phyloP scores from a whole-genome alignment of 2,888 invertebrate species.

The Diachrysia chrysitis region DNA sequence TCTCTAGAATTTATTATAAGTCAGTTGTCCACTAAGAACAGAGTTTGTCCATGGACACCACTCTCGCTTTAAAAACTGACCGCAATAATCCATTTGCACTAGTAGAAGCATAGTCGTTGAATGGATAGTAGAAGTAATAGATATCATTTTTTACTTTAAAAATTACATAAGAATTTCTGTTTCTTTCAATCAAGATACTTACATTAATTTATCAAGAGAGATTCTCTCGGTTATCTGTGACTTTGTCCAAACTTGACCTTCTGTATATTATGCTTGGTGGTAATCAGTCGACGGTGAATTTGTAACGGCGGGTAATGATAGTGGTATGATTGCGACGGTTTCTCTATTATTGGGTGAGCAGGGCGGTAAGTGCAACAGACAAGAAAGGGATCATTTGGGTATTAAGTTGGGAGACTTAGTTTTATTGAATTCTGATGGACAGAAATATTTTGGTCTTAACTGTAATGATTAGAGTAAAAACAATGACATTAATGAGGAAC shows the following conservation, averaged over 20 bases:
- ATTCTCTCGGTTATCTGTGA: too few relatives aligned
- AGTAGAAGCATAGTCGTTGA: too few relatives aligned
- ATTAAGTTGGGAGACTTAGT: not conserved
- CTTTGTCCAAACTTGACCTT: conserved; percentile 12
- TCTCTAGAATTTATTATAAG: too few relatives aligned
- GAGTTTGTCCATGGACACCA: too few relatives aligned
- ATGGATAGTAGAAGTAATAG: too few relatives aligned
- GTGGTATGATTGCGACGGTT: conserved; percentile 42
- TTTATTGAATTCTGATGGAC: not conserved
- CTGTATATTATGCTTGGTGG: conserved; percentile 16
- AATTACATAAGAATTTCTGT: too few relatives aligned
- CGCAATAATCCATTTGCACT: too few relatives aligned
- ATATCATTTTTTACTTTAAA: too few relatives aligned
- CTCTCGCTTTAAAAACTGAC: too few relatives aligned
- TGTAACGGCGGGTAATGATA: conserved; percentile 56
- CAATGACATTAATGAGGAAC: not conserved
- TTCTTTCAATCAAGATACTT: too few relatives aligned
- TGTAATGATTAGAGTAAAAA: not conserved
- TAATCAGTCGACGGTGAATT: conserved; percentile 53
- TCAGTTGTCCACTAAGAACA: too few relatives aligned
- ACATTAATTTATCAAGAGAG: too few relatives aligned
- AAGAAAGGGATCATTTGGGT: conserved; percentile 41
- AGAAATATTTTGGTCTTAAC: not conserved
- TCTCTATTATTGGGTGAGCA: conserved; percentile 48
- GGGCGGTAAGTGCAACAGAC: conserved; percentile 38